Base-by-base conservation (phyloP, 2,113 vertebrate species). In the Semicossyphus pulcher region DNA sequence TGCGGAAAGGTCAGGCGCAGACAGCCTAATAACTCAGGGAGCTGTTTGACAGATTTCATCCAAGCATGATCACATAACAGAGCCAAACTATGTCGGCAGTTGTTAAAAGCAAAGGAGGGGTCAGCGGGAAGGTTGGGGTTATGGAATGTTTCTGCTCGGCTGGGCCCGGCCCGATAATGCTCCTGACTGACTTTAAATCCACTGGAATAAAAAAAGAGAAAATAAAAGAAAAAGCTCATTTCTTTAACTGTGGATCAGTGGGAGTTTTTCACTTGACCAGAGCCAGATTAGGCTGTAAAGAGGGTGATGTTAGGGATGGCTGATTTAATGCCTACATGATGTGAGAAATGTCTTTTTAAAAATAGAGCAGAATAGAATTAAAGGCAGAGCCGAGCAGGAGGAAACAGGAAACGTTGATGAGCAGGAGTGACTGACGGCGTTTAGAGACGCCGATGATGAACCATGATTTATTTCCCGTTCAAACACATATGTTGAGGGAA, bases 21-120 rank as follows among this genome's bases (percentile, higher is more conserved):
- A 98, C 98, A 98, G 97, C 95, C 97, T 99, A 98, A 99, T 99
- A 99, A 98, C 97, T 99, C 97, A 99, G 97, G 96, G 96, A 97
- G 96, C 97, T 98, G 96, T 99, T 98, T 99, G 97, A 98, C 97
- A 98, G 96, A 96, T 97, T 98, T 97, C 97, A 97, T 97, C 96
- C 94, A 95, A 96, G 96, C 97, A 97, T 97, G 96, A 96, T 98
- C 97, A 97, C 96, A 97, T 96, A 98, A 98, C 96, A 97, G 97
- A 95, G 96, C 95, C 96, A 96, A 97, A 97, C 96, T 97, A 95
- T 97, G 97, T 98, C 96, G 94, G 96, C 96, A 97, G 96, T 98
- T 98, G 97, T 98, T 98, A 98, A 97, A 98, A 96, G 97, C 96
- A 94, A 94, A 95, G 89, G 95, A 96, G 92, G 95, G 97, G 97